Evolutionary conservation across 2,113 vertebrate genomes (phyloP).

Genomic region (Otus sunia): DNA sequence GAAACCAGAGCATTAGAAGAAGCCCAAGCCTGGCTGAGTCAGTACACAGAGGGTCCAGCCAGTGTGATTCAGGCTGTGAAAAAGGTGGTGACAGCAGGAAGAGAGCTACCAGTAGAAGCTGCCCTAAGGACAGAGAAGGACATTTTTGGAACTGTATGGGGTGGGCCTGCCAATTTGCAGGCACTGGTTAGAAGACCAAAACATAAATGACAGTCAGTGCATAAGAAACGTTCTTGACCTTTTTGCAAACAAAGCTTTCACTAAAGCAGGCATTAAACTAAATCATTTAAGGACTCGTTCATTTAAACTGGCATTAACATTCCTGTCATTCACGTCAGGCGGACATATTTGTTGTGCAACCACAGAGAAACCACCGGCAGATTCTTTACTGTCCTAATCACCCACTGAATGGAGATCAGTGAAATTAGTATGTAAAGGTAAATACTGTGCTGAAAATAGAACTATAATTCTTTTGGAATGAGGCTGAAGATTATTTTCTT

Average conservation of each 20-base stretch:
- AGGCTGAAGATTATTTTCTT: not conserved
- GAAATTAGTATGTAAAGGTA: conserved; percentile 26
- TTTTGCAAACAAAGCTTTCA: not conserved
- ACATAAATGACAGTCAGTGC: conserved; percentile 75
- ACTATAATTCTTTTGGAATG: not conserved
- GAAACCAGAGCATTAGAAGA: conserved; percentile 46
- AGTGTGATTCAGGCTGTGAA: conserved; percentile 85
- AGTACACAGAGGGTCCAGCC: conserved; percentile 77
- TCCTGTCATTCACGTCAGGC: not conserved
- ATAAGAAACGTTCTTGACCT: not conserved
- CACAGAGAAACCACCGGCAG: not conserved
- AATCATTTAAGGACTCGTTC: not conserved
- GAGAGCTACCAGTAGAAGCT: conserved; percentile 83
- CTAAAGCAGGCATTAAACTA: not conserved
- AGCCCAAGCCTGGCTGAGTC: conserved; percentile 81
- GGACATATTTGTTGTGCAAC: not conserved
- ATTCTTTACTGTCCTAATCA: conserved; percentile 17
- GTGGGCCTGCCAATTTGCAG: conserved; percentile 85
- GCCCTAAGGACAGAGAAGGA: conserved; percentile 86
- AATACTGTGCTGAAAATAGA: not conserved
- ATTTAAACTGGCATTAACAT: not conserved
- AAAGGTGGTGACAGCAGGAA: conserved; percentile 79
- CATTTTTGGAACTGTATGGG: conserved; percentile 89
- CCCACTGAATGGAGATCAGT: not conserved
- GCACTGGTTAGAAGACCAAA: conserved; percentile 81